Percentiles rank a stretch among this genome's conserved stretches.
Evolutionary conservation across 2,113 vertebrate species (phyloP).

Genomic region (Nesospiza acunhae): DNA sequence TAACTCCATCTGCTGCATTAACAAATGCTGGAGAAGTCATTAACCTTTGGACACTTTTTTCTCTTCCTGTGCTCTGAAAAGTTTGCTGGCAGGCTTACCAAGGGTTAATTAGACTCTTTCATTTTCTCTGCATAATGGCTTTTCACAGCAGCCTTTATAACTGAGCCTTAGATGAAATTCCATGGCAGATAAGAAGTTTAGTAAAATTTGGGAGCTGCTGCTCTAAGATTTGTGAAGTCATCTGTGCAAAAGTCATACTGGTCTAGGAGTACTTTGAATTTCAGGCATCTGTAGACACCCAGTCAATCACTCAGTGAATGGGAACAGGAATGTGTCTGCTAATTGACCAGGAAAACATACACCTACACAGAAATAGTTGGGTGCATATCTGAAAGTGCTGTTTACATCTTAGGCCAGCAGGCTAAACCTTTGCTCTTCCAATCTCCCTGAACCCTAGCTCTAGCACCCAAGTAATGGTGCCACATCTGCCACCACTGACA

Average conservation of each 20-base stretch:
- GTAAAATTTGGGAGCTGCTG: not conserved
- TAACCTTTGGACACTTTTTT: not conserved
- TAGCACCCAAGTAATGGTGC: not conserved
- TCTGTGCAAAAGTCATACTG: not conserved
- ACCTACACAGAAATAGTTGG: not conserved
- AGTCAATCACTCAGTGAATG: not conserved
- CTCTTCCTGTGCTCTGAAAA: not conserved
- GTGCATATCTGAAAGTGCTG: not conserved
- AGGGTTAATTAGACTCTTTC: not conserved
- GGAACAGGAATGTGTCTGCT: not conserved
- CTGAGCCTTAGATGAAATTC: not conserved
- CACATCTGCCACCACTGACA: not conserved
- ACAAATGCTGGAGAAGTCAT: not conserved
- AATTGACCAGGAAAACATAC: not conserved
- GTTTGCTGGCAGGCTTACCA: not conserved
- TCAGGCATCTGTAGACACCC: not conserved
- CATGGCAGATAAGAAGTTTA: not conserved
- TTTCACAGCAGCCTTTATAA: not conserved
- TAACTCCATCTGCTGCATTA: not conserved
- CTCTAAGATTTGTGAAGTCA: constrained; percentile 4
- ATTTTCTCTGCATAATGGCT: not conserved
- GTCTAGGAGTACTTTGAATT: not conserved
- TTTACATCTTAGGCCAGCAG: not conserved
- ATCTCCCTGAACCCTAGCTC: not conserved
- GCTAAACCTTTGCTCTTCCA: not conserved